Conservation (phyloP, 2,888 invertebrate species). For the Dicyrtoma fusca region DNA sequence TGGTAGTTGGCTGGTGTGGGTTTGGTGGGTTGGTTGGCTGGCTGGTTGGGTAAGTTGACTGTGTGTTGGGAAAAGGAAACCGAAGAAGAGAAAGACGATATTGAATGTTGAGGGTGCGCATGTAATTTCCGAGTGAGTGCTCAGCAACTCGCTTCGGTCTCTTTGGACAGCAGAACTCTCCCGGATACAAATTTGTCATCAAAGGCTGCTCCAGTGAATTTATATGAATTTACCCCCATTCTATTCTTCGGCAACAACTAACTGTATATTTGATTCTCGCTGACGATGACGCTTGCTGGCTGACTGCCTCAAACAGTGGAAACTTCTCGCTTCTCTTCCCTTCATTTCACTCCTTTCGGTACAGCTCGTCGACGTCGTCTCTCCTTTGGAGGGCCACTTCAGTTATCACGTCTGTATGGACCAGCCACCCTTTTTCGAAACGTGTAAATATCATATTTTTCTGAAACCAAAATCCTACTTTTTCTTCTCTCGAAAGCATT, state of each 20-base stretch:
- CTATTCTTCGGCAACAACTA: constrained; percentile 29
- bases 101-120: constrained; percentile 52
- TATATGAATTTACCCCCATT: constrained; percentile 45
- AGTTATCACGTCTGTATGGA: no score
- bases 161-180: constrained; percentile 46
- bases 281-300: constrained; percentile 22
- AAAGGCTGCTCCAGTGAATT: constrained; percentile 51
- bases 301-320: constrained; percentile 15
- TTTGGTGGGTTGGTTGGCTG: constrained; percentile 1
- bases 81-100: constrained; percentile 41
- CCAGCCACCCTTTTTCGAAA: no score
- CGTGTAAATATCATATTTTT: no score
- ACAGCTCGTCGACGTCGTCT: no score
- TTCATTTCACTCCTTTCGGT: background rate
- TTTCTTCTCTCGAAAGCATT: no score
- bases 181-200: constrained; percentile 56
- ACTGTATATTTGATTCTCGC: constrained; percentile 26
- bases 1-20: background rate
- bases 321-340: constrained; percentile 14
- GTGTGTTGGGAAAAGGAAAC: background rate
- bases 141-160: constrained; percentile 51
- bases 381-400: no score
- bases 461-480: no score
- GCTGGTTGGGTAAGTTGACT: background rate
- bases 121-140: constrained; percentile 57